These are phyloP conservation scores for Ceratosolen solmsi DNA, from an alignment of 1,140 invertebrate species.

Conservation along the genomic window DNA sequence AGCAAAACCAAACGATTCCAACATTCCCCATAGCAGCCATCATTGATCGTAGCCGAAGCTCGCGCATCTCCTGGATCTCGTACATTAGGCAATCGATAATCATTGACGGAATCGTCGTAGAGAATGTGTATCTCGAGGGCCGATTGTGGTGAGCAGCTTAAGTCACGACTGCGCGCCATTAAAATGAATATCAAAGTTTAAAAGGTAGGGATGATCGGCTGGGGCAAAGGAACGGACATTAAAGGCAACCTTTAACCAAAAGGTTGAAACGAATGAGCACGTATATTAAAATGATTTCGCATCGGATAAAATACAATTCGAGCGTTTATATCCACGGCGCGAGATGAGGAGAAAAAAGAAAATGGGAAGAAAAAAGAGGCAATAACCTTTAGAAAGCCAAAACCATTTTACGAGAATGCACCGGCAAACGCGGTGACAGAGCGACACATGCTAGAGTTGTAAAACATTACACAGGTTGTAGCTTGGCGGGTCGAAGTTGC, in stretches of 20 bases:
- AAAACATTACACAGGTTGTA: constrained; percentile 37
- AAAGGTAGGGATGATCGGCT: neutral
- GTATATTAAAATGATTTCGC: constrained; percentile 10
- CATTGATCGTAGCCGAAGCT: no score
- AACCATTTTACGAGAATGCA: constrained; percentile 6
- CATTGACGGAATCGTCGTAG: no score
- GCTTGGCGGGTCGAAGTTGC: neutral
- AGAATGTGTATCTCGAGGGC: neutral
- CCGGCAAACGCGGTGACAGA: constrained; percentile 39
- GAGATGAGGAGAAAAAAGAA: neutral
- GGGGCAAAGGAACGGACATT: neutral
- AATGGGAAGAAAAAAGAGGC: neutral
- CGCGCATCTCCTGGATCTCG: no score
- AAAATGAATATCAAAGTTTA: neutral
- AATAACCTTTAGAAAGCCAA: neutral
- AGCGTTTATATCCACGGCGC: neutral
- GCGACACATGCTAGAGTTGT: constrained; percentile 42
- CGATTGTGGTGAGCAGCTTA: neutral
- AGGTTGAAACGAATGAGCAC: neutral
- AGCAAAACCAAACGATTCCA: no score
- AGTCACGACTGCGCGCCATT: neutral
- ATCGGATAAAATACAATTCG: constrained; percentile 8
- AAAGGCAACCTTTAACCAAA: neutral
- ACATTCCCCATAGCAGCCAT: no score
- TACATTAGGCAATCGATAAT: no score